These are phyloP conservation scores for Coptodon rendalli DNA, from an alignment of 2,113 vertebrate species.

Conservation along the genomic window DNA sequence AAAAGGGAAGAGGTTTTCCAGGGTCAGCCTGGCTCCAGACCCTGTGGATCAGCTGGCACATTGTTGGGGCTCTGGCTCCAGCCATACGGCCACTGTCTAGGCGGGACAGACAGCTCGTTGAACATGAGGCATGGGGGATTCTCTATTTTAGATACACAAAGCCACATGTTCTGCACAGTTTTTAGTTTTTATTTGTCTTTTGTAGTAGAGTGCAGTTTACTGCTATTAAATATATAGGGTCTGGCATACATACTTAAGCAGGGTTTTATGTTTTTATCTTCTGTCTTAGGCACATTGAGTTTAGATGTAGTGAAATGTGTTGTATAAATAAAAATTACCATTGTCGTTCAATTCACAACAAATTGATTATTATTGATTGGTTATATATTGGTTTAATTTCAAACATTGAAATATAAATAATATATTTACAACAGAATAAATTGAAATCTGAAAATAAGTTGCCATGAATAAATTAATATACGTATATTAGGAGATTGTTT, in stretches of 20 bases:
- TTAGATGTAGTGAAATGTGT: not conserved
- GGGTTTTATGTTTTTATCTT: not conserved
- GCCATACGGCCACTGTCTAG: conserved; percentile 62
- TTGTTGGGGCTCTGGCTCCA: conserved; percentile 52
- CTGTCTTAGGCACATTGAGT: not conserved
- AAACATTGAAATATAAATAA: not conserved
- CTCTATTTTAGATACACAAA: conserved; percentile 19
- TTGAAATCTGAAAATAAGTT: not conserved
- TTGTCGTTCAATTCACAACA: not conserved
- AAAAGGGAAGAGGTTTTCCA: conserved; percentile 24
- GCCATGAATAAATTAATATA: not conserved
- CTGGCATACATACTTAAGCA: not conserved
- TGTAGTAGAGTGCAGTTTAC: not conserved
- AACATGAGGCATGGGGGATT: not conserved
- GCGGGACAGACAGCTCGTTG: conserved; percentile 53
- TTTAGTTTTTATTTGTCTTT: not conserved
- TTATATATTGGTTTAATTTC: not conserved
- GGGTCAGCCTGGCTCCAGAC: conserved; percentile 44
- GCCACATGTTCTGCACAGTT: not conserved
- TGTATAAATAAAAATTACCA: not conserved
- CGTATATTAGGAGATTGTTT: not conserved
- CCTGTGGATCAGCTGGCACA: conserved; percentile 60
- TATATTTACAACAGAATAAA: not conserved
- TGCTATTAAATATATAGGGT: not conserved
- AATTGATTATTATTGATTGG: not conserved